Evolutionary conservation across 1,140 invertebrate species (phyloP), one percentile per base, ranked within the genome.

Genomic region (Protaetia brevitarsis): DNA sequence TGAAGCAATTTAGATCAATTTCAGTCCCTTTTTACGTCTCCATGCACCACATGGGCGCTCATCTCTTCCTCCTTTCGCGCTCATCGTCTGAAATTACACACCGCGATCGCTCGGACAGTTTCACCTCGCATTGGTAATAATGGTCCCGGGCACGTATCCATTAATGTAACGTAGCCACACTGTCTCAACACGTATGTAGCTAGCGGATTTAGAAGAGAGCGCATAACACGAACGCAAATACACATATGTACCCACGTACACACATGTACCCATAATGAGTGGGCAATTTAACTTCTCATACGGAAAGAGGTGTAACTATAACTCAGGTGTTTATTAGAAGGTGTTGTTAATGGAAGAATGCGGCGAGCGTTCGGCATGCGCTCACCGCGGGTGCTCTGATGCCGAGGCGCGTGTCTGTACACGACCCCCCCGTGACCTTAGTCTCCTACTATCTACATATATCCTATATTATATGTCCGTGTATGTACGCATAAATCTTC

Each of bases 301-400:
- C 37, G 19, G 59, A 41, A 66, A 66, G 59, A 66, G 58, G 65
- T 66, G 65, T 66, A 66, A 63, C 65, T 66, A 66, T 66, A 66
- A 66, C 41, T 66, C 65, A 66, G 65, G 59, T 66, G 65, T 66
- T 66, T 66, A 66, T 66, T 66, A 66, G 65, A 58, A 66, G 65
- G 65, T 66, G 65, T 66, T 66, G 59, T 61, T 66, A 66, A 66
- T 66, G 41, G 65, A 51, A 62, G 60, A 63, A 66, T 51, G 41
- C 41, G 41, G 41, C 41, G 41, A 51, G 13, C 26, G 41, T 60
- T 56, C 51, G 65, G 65, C 65, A 56, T 63, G 59, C 37, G 65
- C 59, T 28, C 65, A 63, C 65, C 51, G 60, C 65, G 41, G 65
- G 65, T 62, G 59, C 61, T 28, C 37, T 26, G 51, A 57, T 45